These are phyloP conservation scores for Tiliqua scincoides DNA, from an alignment of 2,113 vertebrate species.

Conservation along the genomic window DNA sequence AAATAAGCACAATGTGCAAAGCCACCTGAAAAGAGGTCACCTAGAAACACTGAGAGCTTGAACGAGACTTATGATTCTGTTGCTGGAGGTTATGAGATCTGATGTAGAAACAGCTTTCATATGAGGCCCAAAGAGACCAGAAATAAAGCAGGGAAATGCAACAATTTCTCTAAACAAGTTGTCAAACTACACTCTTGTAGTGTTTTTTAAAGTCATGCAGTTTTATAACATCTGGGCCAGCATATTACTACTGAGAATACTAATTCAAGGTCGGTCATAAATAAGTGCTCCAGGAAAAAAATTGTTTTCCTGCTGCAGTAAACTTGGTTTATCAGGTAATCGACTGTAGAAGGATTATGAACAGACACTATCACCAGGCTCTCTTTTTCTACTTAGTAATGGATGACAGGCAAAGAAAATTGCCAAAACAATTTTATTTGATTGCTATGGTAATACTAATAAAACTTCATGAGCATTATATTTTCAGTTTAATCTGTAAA, in stretches of 20 bases:
- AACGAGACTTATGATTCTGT: neutral
- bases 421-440: constrained; percentile 45
- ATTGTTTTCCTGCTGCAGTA: constrained; percentile 57
- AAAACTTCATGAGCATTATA: constrained; percentile 32
- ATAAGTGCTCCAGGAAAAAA: constrained; percentile 42
- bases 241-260: constrained; percentile 45
- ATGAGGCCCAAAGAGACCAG: neutral
- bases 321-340: constrained; percentile 60
- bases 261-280: constrained; percentile 43
- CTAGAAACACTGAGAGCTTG: neutral
- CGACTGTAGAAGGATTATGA: constrained; percentile 47
- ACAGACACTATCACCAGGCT: constrained; percentile 60
- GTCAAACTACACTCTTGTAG: constrained; percentile 31
- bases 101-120: neutral
- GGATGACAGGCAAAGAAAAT: constrained; percentile 13
- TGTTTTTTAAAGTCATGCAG: constrained; percentile 26
- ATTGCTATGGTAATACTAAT: constrained; percentile 20
- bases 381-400: constrained; percentile 43
- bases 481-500: constrained; percentile 43
- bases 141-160: neutral
- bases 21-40: neutral
- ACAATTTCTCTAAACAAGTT: neutral
- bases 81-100: constrained; percentile 3
- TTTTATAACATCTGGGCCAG: constrained; percentile 56
- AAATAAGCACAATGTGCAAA: neutral